Evolutionary conservation across 2,888 invertebrate genomes (phyloP), one percentile per base, ranked within the genome.

Genomic region (Melipona bicolor): DNA sequence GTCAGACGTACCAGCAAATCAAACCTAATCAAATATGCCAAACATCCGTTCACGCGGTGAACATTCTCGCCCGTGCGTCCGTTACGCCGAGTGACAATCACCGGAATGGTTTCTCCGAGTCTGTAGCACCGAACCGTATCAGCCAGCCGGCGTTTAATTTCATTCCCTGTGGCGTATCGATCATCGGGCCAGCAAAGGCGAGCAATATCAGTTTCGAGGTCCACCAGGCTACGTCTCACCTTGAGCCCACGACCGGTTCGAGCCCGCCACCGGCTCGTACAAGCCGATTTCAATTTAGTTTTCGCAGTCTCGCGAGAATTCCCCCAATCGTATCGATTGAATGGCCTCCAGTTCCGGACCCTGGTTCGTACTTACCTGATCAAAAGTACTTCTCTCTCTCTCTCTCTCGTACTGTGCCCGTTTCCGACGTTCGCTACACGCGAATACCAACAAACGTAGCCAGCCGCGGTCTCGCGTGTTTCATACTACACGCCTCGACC

Each of bases 201-300:
- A 49, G 52, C 62, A 61, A 64, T 24, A 67, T 32, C 75, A 49
- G 27, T 56, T 54, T 32, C 56, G 43, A 32, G 64, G 49, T 68
- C 72, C 4, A 27, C 69, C 4, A 27, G 43, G 43, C 54, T 59
- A 50, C 67, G 71, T 61, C 72, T 84, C 77, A 72, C 77, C 75
- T 74, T 75, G 68, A 84, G 80, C 74, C 71, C 24, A 43, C 43
- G 13, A 13, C 69, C 62, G 81, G 62, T 50, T 72, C 80, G 72
- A 52, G 27, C 27, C 56, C 74, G 54, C 65, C 43, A 43, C 9
- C 11, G 43, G 85, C 65, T 85, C 80, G 61, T 77, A 82, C 79
- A 74, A 82, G 77, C 85, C 85, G 77, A 86, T 89, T 88, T 87
- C 88, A 87, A 89, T 88, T 89, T 87, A 76, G 78, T 77, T 83